phyloP scores from a whole-genome alignment of 2,888 invertebrate genomes.

The Lycaena phlaeas region DNA sequence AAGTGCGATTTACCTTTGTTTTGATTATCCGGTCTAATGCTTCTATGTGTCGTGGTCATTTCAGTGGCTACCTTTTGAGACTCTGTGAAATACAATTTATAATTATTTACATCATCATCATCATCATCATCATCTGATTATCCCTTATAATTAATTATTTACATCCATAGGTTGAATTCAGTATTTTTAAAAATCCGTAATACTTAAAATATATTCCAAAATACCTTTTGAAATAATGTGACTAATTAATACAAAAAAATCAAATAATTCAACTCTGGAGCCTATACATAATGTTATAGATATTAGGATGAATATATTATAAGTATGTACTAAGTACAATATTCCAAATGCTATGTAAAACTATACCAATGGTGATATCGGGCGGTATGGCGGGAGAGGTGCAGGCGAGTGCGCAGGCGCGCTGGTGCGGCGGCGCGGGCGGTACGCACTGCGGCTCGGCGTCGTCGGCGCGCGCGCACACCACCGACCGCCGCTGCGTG shows the following conservation, averaged over 20 bases:
- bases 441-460: slow-evolving; percentile 42
- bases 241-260: too few relatives aligned
- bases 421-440: slow-evolving; percentile 39
- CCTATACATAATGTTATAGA: too few relatives aligned
- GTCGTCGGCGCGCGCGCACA: slow-evolving; percentile 51
- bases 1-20: slow-evolving; percentile 30
- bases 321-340: too few relatives aligned
- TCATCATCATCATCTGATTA: too few relatives aligned
- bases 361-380: slow-evolving; percentile 37
- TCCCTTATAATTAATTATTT: neutral
- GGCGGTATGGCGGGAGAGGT: slow-evolving; percentile 24
- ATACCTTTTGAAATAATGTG: too few relatives aligned
- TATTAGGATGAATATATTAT: too few relatives aligned
- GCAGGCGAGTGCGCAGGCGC: slow-evolving; percentile 34
- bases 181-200: too few relatives aligned
- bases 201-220: too few relatives aligned
- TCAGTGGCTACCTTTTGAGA: slow-evolving; percentile 32
- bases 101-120: neutral
- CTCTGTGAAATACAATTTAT: slow-evolving; percentile 30
- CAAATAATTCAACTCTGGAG: too few relatives aligned
- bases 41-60: slow-evolving; percentile 24
- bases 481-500: slow-evolving; percentile 60
- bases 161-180: too few relatives aligned
- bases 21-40: slow-evolving; percentile 21
- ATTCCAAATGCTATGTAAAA: too few relatives aligned